Base-by-base conservation (phyloP, 2,888 invertebrate genomes). In the Balanococcus diminutus region DNA sequence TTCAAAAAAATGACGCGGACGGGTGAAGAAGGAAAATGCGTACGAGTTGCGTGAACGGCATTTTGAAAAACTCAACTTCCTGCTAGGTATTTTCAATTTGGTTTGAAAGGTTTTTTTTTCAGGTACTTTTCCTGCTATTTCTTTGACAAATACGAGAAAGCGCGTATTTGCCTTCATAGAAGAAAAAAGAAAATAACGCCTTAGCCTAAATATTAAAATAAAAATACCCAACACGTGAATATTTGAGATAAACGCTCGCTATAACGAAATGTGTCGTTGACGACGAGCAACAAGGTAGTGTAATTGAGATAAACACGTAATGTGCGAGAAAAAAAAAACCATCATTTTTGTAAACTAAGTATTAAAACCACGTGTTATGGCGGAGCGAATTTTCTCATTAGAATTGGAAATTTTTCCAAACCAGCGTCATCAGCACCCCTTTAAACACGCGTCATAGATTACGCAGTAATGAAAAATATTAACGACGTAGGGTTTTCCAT, bases 271-370 rank as follows among this genome's bases (percentile, higher is more conserved):
- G 16, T 67, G 28, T 28, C 28, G 67, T 67, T 31, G 67, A 14
- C 67, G 61, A 28, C 28, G 67, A 25, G 67, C 67, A 67, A 67
- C 67, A 67, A 67, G 67, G 67, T 67, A 56, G 56, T 5, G 28
- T 67, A 67, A 67, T 67, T 67, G 67, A 67, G 67, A 67, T 67
- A 67, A 67, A 67, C 67, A 31, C 67, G 67, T 67, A 67, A 67
- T 67, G 67, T 16, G 67, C 67, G 28, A 28, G 14, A 46, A 46
- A 14, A 56, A 56, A 22, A 11, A 56, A 56, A 56, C n/a, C 56
- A 31, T 16, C 67, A 67, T 67, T 67, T 67, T 67, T 67, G 67
- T 67, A 67, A 67, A 67, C 67, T 67, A 28, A 19, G 51, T 51
- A 51, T n/a, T 46, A 46, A 16, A 67, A 67, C 67, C 28, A 28